Conservation (phyloP, 2,113 vertebrate genomes). For the Chamaetylas fuelleborni region DNA sequence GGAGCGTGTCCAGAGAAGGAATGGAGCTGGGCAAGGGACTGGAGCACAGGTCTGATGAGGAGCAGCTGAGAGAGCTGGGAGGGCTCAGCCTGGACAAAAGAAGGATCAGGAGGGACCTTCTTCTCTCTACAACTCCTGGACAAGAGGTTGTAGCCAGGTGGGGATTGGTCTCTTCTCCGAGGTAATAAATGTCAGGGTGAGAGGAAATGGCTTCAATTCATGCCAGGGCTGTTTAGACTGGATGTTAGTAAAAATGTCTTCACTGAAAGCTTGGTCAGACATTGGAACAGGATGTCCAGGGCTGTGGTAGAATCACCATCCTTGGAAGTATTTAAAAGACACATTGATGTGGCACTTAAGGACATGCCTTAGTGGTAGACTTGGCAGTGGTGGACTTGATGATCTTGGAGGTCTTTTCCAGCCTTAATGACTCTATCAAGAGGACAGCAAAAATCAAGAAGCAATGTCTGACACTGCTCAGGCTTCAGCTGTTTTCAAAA, state of each 20-base stretch:
- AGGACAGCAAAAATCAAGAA: background rate
- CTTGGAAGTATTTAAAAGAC: background rate
- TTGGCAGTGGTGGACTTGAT: no score
- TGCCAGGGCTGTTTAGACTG: background rate
- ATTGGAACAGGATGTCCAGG: background rate
- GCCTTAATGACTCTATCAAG: background rate
- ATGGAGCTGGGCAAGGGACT: fast-evolving
- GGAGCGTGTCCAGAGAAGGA: background rate
- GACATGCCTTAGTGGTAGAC: no score
- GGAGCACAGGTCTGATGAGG: background rate
- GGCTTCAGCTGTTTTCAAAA: background rate
- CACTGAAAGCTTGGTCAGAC: background rate
- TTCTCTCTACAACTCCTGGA: background rate
- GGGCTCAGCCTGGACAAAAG: background rate
- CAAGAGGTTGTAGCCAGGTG: no score
- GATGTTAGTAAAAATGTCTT: background rate
- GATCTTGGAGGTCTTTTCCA: no score
- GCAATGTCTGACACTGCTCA: background rate
- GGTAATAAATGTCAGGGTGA: background rate
- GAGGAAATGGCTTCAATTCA: background rate
- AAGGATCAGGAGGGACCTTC: no score
- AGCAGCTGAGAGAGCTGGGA: background rate
- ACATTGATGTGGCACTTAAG: no score
- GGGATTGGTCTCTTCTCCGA: background rate
- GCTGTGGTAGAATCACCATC: no score